A percentile compares a stretch with the other conserved stretches of the same genome.
Evolutionary conservation across 37 sponge, comb jelly and placozoan species (phyloP).

Genomic region (Halichondria panicea): DNA sequence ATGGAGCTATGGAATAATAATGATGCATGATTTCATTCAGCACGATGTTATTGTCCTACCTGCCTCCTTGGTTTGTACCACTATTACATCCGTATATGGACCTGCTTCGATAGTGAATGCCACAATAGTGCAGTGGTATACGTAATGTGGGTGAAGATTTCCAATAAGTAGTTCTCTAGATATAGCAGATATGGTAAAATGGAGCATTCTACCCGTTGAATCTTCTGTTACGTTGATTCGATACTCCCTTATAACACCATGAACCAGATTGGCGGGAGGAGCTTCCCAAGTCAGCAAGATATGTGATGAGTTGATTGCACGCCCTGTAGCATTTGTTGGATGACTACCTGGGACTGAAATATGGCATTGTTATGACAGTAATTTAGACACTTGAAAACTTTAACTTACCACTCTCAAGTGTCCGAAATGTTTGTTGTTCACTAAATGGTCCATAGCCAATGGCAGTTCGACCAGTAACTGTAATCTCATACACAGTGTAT

Average conservation of each 20-base stretch:
- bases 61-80: conserved; percentile 20
- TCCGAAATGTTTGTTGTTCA: neutral
- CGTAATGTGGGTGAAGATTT: neutral
- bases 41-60: neutral
- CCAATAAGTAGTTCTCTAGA: conserved; percentile 2
- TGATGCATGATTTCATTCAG: neutral
- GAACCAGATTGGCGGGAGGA: conserved; percentile 3
- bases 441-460: conserved; percentile 33
- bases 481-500: conserved; percentile 14
- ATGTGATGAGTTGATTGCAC: conserved; percentile 12
- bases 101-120: neutral
- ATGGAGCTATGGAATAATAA: neutral
- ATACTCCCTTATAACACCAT: conserved; percentile 25
- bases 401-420: conserved; percentile 24
- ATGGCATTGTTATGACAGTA: too few relatives aligned
- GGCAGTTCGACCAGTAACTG: conserved; percentile 17
- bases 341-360: conserved; percentile 1
- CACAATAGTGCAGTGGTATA: conserved; percentile 5
- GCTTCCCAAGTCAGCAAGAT: conserved; percentile 15
- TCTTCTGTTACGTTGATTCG: conserved; percentile 9
- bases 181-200: neutral
- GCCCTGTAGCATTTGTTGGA: conserved; percentile 7
- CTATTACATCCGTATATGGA: conserved; percentile 4
- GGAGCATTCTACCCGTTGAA: neutral
- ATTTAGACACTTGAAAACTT: too few relatives aligned